phyloP scores from a whole-genome alignment of 1,140 invertebrate genomes.

The Eurosta solidaginis region DNA sequence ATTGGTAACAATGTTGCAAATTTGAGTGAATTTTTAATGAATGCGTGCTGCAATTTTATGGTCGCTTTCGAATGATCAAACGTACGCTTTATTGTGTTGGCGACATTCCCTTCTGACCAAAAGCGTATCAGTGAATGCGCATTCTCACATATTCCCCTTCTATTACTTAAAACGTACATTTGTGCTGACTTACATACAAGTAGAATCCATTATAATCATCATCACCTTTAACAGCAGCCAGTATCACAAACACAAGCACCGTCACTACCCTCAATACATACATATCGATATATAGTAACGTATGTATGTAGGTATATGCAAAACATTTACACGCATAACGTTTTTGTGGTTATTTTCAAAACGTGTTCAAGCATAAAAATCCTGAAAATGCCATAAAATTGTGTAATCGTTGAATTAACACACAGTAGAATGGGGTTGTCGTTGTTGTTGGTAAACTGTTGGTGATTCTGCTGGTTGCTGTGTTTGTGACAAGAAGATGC shows the following conservation, averaged over 20 bases:
- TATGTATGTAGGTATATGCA: too few relatives aligned
- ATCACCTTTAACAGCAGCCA: too few relatives aligned
- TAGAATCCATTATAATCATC: too few relatives aligned
- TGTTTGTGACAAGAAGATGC: neutral
- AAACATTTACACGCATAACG: neutral
- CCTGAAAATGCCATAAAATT: conserved; percentile 12
- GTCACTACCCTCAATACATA: neutral
- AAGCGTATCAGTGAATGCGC: neutral
- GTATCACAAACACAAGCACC: too few relatives aligned
- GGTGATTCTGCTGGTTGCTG: neutral
- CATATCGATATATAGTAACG: too few relatives aligned
- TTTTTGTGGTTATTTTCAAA: conserved; percentile 25
- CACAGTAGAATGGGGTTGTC: neutral
- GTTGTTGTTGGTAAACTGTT: neutral
- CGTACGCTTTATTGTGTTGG: neutral
- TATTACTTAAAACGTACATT: too few relatives aligned
- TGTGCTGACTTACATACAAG: too few relatives aligned
- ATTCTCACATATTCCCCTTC: too few relatives aligned
- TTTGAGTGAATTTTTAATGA: conserved; percentile 20
- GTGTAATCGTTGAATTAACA: conserved; percentile 9
- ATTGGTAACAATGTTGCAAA: conserved; percentile 21
- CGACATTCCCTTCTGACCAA: neutral
- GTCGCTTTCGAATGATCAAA: neutral
- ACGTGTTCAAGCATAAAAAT: conserved; percentile 28
- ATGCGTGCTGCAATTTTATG: conserved; percentile 20